Evolutionary conservation across 2,797 vertebrate genomes (phyloP).

Genomic region (Momotus momota): DNA sequence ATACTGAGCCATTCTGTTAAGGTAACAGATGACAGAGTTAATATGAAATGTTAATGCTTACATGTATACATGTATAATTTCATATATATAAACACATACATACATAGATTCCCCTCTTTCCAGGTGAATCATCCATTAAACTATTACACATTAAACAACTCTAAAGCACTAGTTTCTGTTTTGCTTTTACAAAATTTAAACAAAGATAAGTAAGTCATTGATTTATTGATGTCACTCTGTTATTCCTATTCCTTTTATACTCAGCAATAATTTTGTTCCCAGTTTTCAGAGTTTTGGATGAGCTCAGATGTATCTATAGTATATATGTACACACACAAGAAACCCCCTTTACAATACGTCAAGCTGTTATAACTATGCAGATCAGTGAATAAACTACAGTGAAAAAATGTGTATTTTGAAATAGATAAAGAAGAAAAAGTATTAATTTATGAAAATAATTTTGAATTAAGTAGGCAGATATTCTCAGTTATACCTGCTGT

Average conservation of each 20-base stretch:
- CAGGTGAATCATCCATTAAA: not conserved
- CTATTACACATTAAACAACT: not conserved
- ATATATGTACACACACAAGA: accelerated
- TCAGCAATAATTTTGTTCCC: not conserved
- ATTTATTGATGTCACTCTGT: not conserved
- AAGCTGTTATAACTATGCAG: not conserved
- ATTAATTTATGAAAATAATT: not conserved
- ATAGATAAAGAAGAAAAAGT: not conserved
- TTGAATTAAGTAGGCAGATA: not conserved
- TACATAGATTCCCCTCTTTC: not conserved
- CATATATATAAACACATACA: not conserved
- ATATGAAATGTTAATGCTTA: not conserved
- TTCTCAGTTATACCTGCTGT: not conserved
- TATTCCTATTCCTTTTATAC: not conserved
- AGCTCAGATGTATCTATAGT: not conserved
- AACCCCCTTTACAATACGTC: accelerated
- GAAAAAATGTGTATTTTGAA: not conserved
- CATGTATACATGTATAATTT: not conserved
- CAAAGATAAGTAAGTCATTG: not conserved
- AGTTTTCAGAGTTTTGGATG: not conserved
- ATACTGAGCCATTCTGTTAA: not conserved
- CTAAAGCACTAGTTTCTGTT: not conserved
- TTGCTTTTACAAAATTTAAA: not conserved
- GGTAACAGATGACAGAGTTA: not conserved
- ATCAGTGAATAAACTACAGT: not conserved